Base-by-base conservation (phyloP, 2,888 invertebrate genomes). In the Mesorhabditis sp. region DNA sequence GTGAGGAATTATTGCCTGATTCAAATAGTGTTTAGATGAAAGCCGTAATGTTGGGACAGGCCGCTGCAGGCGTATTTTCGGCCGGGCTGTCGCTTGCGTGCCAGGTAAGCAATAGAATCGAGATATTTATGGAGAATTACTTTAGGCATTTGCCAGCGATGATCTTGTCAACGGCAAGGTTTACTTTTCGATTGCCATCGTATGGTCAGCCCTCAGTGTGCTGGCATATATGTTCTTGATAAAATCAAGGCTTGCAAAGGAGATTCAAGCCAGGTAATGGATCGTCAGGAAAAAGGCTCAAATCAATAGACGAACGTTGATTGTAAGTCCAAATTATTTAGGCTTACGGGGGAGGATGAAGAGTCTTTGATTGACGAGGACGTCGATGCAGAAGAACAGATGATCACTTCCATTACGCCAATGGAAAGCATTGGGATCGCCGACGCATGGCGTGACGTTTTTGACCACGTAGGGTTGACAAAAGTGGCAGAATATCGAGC, bases 11-110 rank as follows among this genome's bases (percentile, higher is more conserved):
- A 45, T 45, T 66, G 15, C 6, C 45, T 13, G 5, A 5, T n/a
- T 45, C 28, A 10, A 15, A 28, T 15, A 63, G n/a, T 63, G 7
- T 76, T 45, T 61, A 80, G 80, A 77, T 77, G 42, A 73, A 76
- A 72, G 72, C 74, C 0, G 78, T 80, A 4, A 75, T 80, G 73
- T 45, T 80, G n/a, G 80, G 78, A 4, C 78, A 78, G 67, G 70
- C 77, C 28, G 66, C 71, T 7, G 72, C 78, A 5, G 80, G 80
- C n/a, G 75, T 80, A 7, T 43, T 72, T 5, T 73, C 78, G 0
- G 71, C 76, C 4, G 13, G 68, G 7, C 68, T 74, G 13, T 71
- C 71, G 43, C 71, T 74, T 15, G 28, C 67, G 28, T 72, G 72
- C 44, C 74, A 74, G 67, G 71, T 64, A 5, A 13, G 67, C 58